Evolutionary conservation across 2,888 invertebrate genomes (phyloP).

Genomic region (Athetis lepigone): DNA sequence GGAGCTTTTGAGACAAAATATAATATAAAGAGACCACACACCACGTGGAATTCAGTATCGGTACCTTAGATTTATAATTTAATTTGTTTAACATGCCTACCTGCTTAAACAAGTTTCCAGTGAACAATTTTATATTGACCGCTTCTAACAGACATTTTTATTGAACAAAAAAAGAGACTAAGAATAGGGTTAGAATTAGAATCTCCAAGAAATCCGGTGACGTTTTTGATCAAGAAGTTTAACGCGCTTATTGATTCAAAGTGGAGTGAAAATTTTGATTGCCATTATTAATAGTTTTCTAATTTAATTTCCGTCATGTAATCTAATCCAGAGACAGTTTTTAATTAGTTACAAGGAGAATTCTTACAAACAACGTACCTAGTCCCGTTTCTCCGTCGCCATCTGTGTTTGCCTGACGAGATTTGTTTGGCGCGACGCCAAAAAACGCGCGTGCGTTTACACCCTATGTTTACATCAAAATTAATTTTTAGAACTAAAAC

Average conservation of each 20-base stretch:
- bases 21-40: conserved; percentile 67
- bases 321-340: conserved; percentile 60
- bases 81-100: conserved; percentile 34
- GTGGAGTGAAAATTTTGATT: conserved; percentile 30
- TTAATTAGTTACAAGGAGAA: conserved; percentile 63
- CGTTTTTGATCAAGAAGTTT: conserved; percentile 36
- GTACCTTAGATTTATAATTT: conserved; percentile 55
- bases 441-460: conserved; percentile 65
- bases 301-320: conserved; percentile 59
- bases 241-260: conserved; percentile 45
- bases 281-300: conserved; percentile 36
- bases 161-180: conserved; percentile 16
- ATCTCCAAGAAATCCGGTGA: conserved; percentile 33
- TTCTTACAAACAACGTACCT: conserved; percentile 71
- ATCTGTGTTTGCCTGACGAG: conserved; percentile 74
- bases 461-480: conserved; percentile 70
- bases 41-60: conserved; percentile 56
- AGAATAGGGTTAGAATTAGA: conserved; percentile 29
- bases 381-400: conserved; percentile 71
- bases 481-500: conserved; percentile 71
- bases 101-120: conserved; percentile 37
- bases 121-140: conserved; percentile 9
- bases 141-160: conserved; percentile 8
- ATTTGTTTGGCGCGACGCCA: conserved; percentile 73
- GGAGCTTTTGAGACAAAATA: conserved; percentile 56